phyloP scores from a whole-genome alignment of 2,797 vertebrate genomes.

The Podargus strigoides region DNA sequence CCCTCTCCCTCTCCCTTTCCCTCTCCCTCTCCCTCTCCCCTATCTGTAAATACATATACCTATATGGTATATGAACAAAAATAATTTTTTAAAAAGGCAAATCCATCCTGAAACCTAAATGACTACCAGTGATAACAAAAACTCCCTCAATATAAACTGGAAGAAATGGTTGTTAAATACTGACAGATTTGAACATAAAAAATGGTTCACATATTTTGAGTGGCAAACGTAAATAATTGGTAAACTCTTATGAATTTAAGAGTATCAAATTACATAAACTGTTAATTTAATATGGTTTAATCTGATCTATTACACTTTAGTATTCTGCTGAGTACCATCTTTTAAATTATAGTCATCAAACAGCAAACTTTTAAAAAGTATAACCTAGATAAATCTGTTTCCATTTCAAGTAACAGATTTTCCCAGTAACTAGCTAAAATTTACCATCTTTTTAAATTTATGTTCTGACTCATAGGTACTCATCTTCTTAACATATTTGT shows the following conservation, averaged over 20 bases:
- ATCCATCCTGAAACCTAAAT: not conserved
- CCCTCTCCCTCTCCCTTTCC: no score
- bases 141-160: not conserved
- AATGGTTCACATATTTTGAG: not conserved
- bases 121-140: not conserved
- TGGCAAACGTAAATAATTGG: not conserved
- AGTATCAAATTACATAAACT: not conserved
- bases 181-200: not conserved
- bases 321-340: not conserved
- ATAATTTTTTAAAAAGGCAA: not conserved
- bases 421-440: not conserved
- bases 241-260: not conserved
- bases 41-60: not conserved
- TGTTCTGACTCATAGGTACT: not conserved
- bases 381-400: not conserved
- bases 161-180: not conserved
- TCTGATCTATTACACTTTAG: not conserved
- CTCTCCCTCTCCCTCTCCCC: no score
- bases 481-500: not conserved
- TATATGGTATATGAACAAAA: not conserved
- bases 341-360: not conserved
- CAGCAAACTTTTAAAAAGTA: not conserved
- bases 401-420: not conserved
- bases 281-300: not conserved
- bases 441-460: not conserved